These are phyloP conservation scores for Tipula unca DNA, from an alignment of 2,888 invertebrate genomes.

Conservation along the genomic window DNA sequence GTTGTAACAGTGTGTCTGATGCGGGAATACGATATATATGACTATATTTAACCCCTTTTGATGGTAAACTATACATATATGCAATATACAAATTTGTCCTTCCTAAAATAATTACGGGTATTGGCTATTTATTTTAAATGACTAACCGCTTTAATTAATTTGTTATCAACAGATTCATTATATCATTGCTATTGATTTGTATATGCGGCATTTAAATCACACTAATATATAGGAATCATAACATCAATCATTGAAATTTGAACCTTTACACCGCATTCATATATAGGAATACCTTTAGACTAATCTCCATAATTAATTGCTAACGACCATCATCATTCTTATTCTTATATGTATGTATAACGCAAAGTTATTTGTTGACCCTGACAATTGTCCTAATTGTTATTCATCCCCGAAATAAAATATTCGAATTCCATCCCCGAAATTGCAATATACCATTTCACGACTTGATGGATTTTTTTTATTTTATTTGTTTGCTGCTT, in stretches of 20 bases:
- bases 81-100: not conserved
- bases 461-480: not conserved
- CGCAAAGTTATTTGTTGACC: not conserved
- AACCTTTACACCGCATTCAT: not conserved
- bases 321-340: not conserved
- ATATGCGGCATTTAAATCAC: not conserved
- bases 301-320: not conserved
- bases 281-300: not conserved
- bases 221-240: not conserved
- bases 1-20: not conserved
- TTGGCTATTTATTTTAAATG: not conserved
- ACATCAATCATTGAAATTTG: not conserved
- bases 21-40: not conserved
- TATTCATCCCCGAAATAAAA: not conserved
- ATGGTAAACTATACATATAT: not conserved
- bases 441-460: not conserved
- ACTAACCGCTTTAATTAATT: not conserved
- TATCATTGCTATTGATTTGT: not conserved
- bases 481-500: not conserved
- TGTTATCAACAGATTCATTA: not conserved
- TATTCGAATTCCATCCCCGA: not conserved
- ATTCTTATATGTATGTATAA: not conserved
- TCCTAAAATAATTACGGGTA: not conserved
- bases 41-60: not conserved
- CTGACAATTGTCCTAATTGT: conserved; percentile 4